phyloP scores from a whole-genome alignment of 1,140 invertebrate species.

The Lerema accius region DNA sequence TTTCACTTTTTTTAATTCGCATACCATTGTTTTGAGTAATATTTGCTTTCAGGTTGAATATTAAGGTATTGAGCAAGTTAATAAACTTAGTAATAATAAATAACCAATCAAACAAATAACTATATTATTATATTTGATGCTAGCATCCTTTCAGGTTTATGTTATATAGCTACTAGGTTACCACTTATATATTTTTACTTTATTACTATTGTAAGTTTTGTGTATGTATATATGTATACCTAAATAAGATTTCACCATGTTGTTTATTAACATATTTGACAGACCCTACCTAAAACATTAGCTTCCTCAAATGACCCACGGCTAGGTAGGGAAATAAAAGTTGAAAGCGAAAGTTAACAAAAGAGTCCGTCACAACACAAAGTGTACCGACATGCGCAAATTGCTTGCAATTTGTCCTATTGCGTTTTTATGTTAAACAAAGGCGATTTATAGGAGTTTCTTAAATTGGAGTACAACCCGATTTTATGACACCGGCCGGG shows the following conservation, averaged over 20 bases:
- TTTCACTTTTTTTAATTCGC: slow-evolving; percentile 65
- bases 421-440: slow-evolving; percentile 64
- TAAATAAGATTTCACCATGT: no score
- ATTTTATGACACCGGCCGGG: slow-evolving; percentile 55
- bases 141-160: no score
- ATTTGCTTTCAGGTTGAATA: no score
- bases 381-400: slow-evolving; percentile 60
- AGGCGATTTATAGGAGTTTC: slow-evolving; percentile 51
- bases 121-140: no score
- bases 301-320: slow-evolving; percentile 2
- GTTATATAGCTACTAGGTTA: no score
- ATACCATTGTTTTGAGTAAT: slow-evolving; percentile 44
- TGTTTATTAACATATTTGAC: slow-evolving; percentile 6
- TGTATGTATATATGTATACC: no score
- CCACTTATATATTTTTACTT: no score
- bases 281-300: slow-evolving; percentile 13
- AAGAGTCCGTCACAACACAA: slow-evolving; percentile 57
- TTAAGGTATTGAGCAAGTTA: no score
- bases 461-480: slow-evolving; percentile 61
- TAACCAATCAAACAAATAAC: no score
- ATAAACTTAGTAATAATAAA: no score
- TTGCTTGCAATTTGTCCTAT: slow-evolving; percentile 55
- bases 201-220: no score
- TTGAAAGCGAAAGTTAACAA: slow-evolving; percentile 56
- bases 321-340: slow-evolving; percentile 37